phyloP scores from a whole-genome alignment of 2,113 vertebrate species.

The Labrus mixtus region DNA sequence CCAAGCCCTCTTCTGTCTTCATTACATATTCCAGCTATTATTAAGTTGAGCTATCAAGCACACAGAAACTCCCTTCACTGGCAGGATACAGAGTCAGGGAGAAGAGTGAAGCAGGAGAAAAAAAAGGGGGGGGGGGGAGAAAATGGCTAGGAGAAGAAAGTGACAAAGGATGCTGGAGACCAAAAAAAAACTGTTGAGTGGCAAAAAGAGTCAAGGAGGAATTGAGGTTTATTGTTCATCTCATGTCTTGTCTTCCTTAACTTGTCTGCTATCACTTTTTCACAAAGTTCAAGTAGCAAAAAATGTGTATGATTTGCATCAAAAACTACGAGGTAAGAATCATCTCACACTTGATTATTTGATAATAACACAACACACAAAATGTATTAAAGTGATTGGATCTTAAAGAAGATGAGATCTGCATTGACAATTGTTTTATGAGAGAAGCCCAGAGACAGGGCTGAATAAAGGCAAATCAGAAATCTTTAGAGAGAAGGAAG shows the following conservation, averaged over 20 bases:
- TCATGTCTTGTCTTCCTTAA: not conserved
- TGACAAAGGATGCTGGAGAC: slow-evolving; percentile 5
- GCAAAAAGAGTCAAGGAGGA: slow-evolving; percentile 6
- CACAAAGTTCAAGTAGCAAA: not conserved
- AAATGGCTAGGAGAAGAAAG: not conserved
- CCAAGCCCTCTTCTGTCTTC: slow-evolving; percentile 67
- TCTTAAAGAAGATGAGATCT: not conserved
- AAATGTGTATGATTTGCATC: no score
- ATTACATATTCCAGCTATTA: slow-evolving; percentile 64
- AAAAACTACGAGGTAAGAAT: not conserved
- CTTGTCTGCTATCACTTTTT: not conserved
- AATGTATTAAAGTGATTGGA: not conserved
- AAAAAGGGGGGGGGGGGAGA: not conserved
- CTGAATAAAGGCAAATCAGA: not conserved
- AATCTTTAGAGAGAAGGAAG: not conserved
- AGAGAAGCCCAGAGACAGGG: not conserved
- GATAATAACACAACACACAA: no score
- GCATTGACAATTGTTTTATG: not conserved
- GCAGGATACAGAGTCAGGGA: slow-evolving; percentile 14
- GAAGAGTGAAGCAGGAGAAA: not conserved
- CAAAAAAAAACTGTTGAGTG: slow-evolving; percentile 2
- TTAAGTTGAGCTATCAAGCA: slow-evolving; percentile 44
- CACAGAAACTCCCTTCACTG: slow-evolving; percentile 38
- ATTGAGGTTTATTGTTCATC: not conserved
- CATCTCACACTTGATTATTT: no score